Evolutionary conservation across 1,140 invertebrate genomes (phyloP).

Genomic region (Mycetomoellerius zeteki): DNA sequence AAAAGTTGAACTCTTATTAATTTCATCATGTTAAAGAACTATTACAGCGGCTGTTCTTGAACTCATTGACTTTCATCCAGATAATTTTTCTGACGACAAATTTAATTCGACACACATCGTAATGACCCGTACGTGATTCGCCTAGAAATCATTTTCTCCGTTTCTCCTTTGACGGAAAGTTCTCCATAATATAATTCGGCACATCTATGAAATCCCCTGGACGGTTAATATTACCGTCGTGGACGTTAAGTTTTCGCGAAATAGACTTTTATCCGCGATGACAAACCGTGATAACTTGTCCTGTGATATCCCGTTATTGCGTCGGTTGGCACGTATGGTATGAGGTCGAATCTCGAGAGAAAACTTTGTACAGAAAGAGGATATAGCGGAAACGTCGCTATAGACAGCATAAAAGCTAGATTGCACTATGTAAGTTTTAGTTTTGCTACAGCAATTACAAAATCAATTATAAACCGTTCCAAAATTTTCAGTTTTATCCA

Average conservation of each 20-base stretch:
- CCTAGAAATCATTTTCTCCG: constrained; percentile 44
- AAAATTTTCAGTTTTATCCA: background rate
- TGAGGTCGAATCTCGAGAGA: constrained; percentile 21
- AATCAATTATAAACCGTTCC: background rate
- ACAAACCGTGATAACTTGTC: constrained; percentile 35
- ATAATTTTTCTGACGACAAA: constrained; percentile 46
- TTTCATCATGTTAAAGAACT: constrained; percentile 16
- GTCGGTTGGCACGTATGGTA: constrained; percentile 53
- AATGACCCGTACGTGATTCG: background rate
- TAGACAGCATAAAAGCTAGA: background rate
- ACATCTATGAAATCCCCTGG: constrained; percentile 18
- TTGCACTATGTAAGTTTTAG: background rate
- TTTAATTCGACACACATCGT: constrained; percentile 44
- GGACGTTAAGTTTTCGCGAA: constrained; percentile 36
- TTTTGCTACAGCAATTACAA: background rate
- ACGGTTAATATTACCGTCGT: constrained; percentile 49
- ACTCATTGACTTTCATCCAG: background rate
- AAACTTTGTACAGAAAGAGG: background rate
- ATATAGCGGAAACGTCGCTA: background rate
- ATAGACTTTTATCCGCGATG: constrained; percentile 32
- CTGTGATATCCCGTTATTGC: constrained; percentile 29
- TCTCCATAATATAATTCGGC: constrained; percentile 47
- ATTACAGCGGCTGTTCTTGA: constrained; percentile 1
- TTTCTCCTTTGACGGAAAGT: constrained; percentile 14
- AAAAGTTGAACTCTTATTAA: constrained; percentile 40